Conservation (phyloP, 2,113 vertebrate genomes). For the Pseudorasbora parva region DNA sequence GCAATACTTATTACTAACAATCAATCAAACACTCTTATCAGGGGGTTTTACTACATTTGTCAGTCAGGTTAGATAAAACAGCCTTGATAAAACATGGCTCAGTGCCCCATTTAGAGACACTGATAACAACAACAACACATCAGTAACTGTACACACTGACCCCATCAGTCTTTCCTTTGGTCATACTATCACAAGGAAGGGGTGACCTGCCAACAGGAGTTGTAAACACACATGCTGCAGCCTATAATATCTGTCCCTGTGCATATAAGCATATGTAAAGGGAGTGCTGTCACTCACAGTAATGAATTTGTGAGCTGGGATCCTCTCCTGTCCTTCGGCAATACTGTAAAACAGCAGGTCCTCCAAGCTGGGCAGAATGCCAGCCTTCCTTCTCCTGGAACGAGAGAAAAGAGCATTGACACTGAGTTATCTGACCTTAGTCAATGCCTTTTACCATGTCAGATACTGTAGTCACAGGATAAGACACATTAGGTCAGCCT, state of each 20-base stretch:
- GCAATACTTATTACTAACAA: not conserved
- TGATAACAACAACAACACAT: not conserved
- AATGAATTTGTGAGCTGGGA: conserved; percentile 82
- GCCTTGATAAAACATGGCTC: conserved; percentile 19
- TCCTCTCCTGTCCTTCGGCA: conserved; percentile 74
- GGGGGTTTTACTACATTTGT: not conserved
- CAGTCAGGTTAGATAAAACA: conserved; percentile 7
- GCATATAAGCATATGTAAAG: not conserved
- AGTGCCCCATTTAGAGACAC: not conserved
- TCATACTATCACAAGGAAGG: not conserved
- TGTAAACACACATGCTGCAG: not conserved
- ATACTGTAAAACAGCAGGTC: conserved; percentile 91
- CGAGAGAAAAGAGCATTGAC: conserved; percentile 11
- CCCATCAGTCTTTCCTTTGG: not conserved
- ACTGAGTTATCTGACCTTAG: not conserved
- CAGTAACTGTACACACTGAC: not conserved
- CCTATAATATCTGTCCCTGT: not conserved
- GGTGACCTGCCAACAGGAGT: not conserved
- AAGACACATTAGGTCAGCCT: not conserved
- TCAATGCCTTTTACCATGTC: not conserved
- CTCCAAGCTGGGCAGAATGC: conserved; percentile 86
- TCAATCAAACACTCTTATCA: conserved; percentile 8
- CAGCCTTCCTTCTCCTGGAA: conserved; percentile 82
- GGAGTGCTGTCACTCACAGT: conserved; percentile 44
- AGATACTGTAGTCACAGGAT: not conserved